Evolutionary conservation across 2,113 vertebrate genomes (phyloP).

Genomic region (Eptesicus fuscus): DNA sequence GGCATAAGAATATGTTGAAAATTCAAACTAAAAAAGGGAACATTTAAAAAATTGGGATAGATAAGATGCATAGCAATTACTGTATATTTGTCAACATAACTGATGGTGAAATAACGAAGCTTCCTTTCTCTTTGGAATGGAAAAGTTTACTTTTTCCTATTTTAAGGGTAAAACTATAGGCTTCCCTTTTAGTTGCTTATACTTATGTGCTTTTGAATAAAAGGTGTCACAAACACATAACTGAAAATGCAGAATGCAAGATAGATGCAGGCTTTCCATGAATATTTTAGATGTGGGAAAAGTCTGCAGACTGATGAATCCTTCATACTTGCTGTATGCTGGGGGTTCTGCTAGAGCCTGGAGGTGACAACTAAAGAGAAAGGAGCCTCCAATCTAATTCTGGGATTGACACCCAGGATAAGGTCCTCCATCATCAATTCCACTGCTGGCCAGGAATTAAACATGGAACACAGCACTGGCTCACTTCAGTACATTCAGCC

Average conservation of each 20-base stretch:
- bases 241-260: neutral
- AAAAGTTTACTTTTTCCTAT: neutral
- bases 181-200: neutral
- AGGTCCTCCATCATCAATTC: neutral
- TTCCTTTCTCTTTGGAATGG: neutral
- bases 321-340: neutral
- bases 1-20: neutral
- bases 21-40: constrained; percentile 12
- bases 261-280: neutral
- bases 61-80: neutral
- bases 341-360: too few species aligned
- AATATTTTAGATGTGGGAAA: neutral
- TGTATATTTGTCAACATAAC: neutral
- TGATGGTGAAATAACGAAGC: neutral
- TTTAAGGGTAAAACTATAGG: neutral
- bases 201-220: neutral
- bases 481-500: neutral
- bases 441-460: neutral
- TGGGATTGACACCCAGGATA: neutral
- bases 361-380: neutral
- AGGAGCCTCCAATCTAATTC: neutral
- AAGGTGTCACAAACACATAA: neutral
- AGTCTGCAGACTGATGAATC: neutral
- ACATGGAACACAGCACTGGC: neutral
- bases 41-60: neutral